Evolutionary conservation across 2,797 vertebrate species (phyloP).

Genomic region (Hoplostethus mediterraneus): DNA sequence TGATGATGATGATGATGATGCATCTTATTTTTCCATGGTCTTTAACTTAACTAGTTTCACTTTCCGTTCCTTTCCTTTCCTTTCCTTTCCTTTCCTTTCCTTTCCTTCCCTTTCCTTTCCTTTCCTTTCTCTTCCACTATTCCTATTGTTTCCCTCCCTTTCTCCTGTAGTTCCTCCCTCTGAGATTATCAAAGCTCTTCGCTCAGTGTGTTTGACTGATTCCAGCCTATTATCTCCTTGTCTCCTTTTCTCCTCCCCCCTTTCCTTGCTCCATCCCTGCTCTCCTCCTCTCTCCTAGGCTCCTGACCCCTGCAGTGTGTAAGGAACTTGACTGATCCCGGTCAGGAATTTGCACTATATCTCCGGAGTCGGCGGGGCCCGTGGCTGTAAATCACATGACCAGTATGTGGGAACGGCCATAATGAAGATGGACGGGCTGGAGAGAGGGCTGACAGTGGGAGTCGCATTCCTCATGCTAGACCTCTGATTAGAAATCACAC

Average conservation of each 20-base stretch:
- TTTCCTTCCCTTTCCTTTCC: neutral
- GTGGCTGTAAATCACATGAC: slow-evolving; percentile 79
- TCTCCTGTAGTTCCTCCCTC: neutral
- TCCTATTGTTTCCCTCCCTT: neutral
- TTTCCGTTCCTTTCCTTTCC: neutral
- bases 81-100: neutral
- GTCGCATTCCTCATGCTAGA: slow-evolving; percentile 69
- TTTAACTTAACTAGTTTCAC: neutral
- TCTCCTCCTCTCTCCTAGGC: slow-evolving; percentile 31
- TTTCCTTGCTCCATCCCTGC: slow-evolving; percentile 6
- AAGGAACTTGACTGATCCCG: slow-evolving; percentile 71
- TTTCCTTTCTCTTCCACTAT: neutral
- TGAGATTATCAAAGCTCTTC: neutral
- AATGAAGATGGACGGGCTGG: slow-evolving; percentile 77
- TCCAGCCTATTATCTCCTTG: slow-evolving; percentile 24
- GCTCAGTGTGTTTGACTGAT: neutral
- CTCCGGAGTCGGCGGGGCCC: slow-evolving; percentile 62
- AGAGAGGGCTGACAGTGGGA: slow-evolving; percentile 61
- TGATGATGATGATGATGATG: neutral
- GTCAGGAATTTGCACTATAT: slow-evolving; percentile 81
- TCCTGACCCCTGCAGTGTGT: slow-evolving; percentile 62
- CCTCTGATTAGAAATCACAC: slow-evolving; percentile 43
- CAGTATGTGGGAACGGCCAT: slow-evolving; percentile 67
- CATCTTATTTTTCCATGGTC: neutral
- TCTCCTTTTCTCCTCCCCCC: slow-evolving; percentile 21